Base-by-base conservation (phyloP, 2,797 vertebrate genomes). In the Myotis myotis region DNA sequence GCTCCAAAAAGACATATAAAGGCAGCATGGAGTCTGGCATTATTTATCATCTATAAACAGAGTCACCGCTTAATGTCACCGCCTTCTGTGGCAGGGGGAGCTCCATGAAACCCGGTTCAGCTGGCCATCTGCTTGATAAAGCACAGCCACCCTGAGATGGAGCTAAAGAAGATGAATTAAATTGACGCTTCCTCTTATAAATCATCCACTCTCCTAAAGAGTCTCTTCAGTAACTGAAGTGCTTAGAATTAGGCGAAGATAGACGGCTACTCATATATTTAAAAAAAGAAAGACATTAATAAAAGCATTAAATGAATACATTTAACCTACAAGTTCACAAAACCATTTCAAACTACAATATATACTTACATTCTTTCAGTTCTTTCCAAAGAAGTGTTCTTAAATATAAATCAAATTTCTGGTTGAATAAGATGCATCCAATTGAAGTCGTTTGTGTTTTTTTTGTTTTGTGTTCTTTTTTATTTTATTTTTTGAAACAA, bases 1-100 rank as follows among this genome's bases (percentile, higher is more conserved):
- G 38, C 72, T 96, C 78, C 88, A 70, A 85, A 92, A 79, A 89
- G 89, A 85, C 86, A 49, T 68, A 84, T 3, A 95, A 80, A 97
- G 57, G 57, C 57, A 93, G 53, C 75, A n/a, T 15, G 41, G 64
- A 85, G 64, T 51, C 92, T 74, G 82, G 64, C 47, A 75, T 95
- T 89, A 90, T 93, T 96, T 95, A 64, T 94, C 82, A 92, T 89
- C 75, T 74, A 3, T 70, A 87, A 70, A 88, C 5, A 15, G 47
- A 53, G 81, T 93, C 9, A 5, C 55, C 90, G 92, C 71, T 68
- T 71, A 93, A 72, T 88, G 82, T 91, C 91, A 74, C 66, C 53
- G 53, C 83, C 82, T 96, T 85, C 66, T 76, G 13, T 60, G 47
- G 83, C 36, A 25, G 86, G 28, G n/a, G 76, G 82, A 81, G 91